Base-by-base conservation (phyloP, 2,113 vertebrate genomes). In the Strix aluco region DNA sequence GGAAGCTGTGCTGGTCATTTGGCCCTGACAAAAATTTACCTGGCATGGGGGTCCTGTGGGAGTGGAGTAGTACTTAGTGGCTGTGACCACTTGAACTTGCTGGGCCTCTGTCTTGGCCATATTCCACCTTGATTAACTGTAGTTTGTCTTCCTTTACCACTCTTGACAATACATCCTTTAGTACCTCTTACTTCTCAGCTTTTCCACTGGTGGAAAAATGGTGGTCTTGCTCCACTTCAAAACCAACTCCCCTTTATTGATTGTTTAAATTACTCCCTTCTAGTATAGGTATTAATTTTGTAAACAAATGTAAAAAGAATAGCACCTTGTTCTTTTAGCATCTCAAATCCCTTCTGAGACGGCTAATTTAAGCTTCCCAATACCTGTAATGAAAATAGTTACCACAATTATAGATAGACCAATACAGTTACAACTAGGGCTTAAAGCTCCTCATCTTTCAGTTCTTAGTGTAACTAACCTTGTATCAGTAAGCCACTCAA, bases 91-190 rank as follows among this genome's bases (percentile, higher is more conserved):
- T 93, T 94, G 63, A 94, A 59, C 59, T 94, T 74, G 42, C 59
- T 67, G 85, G 15, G 47, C 55, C 42, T 66, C 58, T 80, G 49
- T 65, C 66, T 90, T 95, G 94, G 90, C 82, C 30, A 4, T 84
- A n/a, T 72, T 93, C 82, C 96, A 84, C 74, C 69, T 81, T 13
- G 4, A 38, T 74, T 91, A 78, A 84, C 90, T 91, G 90, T 86
- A 67, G 46, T 61, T 80, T 71, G 72, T 86, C 59, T 94, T 94
- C 82, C 94, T 90, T 88, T 90, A 67, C n/a, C 40, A 44, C 67
- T 84, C 72, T 71, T 47, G 57, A 84, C 59, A 83, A 59, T 30
- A 79, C 29, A 52, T 63, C 55, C 83, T 87, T 40, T 34, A 84
- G 29, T 51, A 74, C n/a, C 15, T 61, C 55, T 66, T 46, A 46